Evolutionary conservation across 2,797 vertebrate genomes (phyloP), one percentile per base, ranked within the genome.

Genomic region (Gymnoscopelus microlampas): DNA sequence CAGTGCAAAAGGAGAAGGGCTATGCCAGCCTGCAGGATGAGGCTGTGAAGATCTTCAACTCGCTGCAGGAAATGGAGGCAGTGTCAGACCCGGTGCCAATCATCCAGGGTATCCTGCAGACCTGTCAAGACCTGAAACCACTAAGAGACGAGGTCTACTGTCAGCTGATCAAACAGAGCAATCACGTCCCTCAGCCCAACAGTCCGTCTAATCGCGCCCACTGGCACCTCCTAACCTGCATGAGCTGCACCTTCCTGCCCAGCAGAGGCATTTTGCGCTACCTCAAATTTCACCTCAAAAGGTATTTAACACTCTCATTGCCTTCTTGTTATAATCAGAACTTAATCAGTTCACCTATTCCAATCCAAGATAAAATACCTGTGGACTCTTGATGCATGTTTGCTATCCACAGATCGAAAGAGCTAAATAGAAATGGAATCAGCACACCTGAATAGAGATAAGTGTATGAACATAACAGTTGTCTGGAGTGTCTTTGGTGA

Each of bases 131-230:
- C 87, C 87, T 98, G 80, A 93, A 90, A 78, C 74, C 95, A 0
- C 90, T 98, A 51, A 88, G 96, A 60, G 96, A 98, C 24, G 96
- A 98, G 83, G 95, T 97, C 39, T 98, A 96, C 83, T 97, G 96
- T 78, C 96, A 98, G 92, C 94, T 98, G 81, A 96, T 97, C 91
- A 98, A 98, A 81, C 96, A 98, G 85, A 97, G 95, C 75, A 98
- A 96, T 85, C 95, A 97, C 24, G 95, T 96, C 76, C 94, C 95
- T 0, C 95, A 96, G 74, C 96, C 96, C 76, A 95, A 95, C 85
- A 94, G 94, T 53, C 63, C 91, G 0, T 92, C 94, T 73, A 96
- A 96, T 68, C 93, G 95, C 9, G 93, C 96, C 69, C 96, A 97
- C 88, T 97, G 96, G 96, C 96, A 97, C 84, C 95, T 97, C 68